phyloP scores from a whole-genome alignment of 1,140 invertebrate species.

The Agraylea sexmaculata region DNA sequence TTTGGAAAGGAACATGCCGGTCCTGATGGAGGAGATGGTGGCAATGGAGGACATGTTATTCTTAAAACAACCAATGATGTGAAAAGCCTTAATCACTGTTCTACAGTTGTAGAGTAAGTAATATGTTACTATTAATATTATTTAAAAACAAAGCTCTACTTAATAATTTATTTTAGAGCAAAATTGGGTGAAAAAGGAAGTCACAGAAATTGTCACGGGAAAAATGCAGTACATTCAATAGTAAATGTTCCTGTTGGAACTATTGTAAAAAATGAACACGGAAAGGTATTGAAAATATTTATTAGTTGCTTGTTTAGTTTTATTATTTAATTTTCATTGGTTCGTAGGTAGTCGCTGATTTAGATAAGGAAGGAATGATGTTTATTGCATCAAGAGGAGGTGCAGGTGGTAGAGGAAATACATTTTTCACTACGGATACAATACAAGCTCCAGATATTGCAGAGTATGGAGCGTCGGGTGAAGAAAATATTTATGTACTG shows the following conservation, averaged over 20 bases:
- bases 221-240: constrained; percentile 68
- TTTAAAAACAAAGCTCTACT: neutral
- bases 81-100: constrained; percentile 63
- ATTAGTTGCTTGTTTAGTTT: neutral
- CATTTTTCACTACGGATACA: constrained; percentile 74
- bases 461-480: constrained; percentile 80
- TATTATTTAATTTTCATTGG: constrained; percentile 3
- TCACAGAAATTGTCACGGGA: constrained; percentile 72
- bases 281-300: constrained; percentile 27
- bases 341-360: constrained; percentile 50
- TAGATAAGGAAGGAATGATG: constrained; percentile 58
- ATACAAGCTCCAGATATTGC: constrained; percentile 75
- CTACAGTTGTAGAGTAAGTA: constrained; percentile 30
- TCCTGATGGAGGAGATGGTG: constrained; percentile 94
- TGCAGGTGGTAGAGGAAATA: constrained; percentile 89
- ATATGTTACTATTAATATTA: neutral
- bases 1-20: constrained; percentile 79
- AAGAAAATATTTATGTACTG: constrained; percentile 57
- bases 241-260: constrained; percentile 84
- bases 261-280: constrained; percentile 53
- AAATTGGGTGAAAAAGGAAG: constrained; percentile 59
- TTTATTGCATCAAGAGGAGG: constrained; percentile 92
- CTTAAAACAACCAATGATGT: constrained; percentile 60
- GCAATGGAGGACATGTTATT: constrained; percentile 93
- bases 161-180: constrained; percentile 37